Percentiles rank a stretch among this genome's conserved stretches.
These are phyloP conservation scores for Hanleya hanleyi DNA, from an alignment of 2,888 invertebrate species.

Conservation along the genomic window DNA sequence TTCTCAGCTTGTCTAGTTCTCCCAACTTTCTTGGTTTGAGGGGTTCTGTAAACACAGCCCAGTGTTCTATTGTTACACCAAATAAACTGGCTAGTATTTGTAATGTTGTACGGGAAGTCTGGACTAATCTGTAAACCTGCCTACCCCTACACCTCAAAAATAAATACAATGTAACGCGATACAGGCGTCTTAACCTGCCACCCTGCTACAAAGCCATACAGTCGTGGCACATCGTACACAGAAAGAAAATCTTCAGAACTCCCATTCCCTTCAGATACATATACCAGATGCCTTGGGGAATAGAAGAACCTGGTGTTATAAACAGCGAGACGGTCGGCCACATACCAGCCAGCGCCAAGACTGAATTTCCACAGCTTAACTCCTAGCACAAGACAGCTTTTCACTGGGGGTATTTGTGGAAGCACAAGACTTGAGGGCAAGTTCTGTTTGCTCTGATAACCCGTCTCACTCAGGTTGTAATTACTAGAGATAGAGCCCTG, in stretches of 20 bases:
- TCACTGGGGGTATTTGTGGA: neutral
- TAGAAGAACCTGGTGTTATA: too few species aligned
- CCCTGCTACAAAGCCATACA: neutral
- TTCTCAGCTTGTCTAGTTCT: too few species aligned
- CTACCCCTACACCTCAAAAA: neutral
- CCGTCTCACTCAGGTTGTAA: neutral
- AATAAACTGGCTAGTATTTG: neutral
- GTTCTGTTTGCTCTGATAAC: slow-evolving; percentile 3
- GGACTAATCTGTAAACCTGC: neutral
- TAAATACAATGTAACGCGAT: neutral
- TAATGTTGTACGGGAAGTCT: neutral
- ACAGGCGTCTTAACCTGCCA: neutral
- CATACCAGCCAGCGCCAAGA: neutral
- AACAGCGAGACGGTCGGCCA: neutral
- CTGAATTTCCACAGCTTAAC: neutral
- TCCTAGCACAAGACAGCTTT: neutral
- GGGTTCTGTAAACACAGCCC: too few species aligned
- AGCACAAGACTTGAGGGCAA: neutral
- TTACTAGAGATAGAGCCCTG: neutral
- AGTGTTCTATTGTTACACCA: slow-evolving; percentile 4
- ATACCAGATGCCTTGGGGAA: neutral
- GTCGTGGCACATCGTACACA: too few species aligned
- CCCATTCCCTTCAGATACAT: too few species aligned
- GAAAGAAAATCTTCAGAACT: too few species aligned
- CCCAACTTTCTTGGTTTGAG: too few species aligned